Percentiles rank a stretch among this genome's conserved stretches.
phyloP scores from a whole-genome alignment of 2,113 vertebrate genomes.

The Hippocampus comes region DNA sequence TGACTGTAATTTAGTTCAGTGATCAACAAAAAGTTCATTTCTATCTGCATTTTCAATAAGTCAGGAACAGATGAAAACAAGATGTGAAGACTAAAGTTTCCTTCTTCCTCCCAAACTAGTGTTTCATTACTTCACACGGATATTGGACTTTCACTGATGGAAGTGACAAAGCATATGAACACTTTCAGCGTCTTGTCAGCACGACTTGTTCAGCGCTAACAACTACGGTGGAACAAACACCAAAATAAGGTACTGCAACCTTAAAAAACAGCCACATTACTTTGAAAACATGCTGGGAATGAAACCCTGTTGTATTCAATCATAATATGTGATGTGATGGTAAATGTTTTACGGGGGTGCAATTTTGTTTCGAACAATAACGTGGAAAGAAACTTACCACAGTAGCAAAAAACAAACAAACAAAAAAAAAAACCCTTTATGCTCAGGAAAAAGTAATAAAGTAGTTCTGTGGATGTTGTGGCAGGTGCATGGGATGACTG shows the following conservation, averaged over 20 bases:
- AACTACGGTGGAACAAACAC: neutral
- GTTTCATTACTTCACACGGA: neutral
- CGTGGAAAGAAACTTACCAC: neutral
- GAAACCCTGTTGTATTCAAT: neutral
- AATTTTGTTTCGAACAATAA: neutral
- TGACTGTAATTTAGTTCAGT: neutral
- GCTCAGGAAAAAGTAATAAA: neutral
- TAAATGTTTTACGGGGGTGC: neutral
- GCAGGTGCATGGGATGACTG: constrained; percentile 25
- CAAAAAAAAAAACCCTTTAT: neutral
- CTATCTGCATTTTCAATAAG: constrained; percentile 4
- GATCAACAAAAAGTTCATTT: neutral
- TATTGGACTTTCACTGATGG: neutral
- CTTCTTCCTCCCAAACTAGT: neutral
- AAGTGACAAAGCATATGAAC: neutral
- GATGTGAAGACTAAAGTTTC: neutral
- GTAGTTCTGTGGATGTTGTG: constrained; percentile 1
- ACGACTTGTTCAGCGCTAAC: neutral
- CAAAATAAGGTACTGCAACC: neutral
- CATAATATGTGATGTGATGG: too few relatives aligned
- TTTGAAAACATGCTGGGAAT: neutral
- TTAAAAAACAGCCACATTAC: neutral
- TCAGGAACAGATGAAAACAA: constrained; percentile 15
- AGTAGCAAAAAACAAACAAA: neutral
- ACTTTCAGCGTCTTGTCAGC: neutral